Conservation (phyloP, 1,140 invertebrate genomes). For the Euwallacea fornicatus region DNA sequence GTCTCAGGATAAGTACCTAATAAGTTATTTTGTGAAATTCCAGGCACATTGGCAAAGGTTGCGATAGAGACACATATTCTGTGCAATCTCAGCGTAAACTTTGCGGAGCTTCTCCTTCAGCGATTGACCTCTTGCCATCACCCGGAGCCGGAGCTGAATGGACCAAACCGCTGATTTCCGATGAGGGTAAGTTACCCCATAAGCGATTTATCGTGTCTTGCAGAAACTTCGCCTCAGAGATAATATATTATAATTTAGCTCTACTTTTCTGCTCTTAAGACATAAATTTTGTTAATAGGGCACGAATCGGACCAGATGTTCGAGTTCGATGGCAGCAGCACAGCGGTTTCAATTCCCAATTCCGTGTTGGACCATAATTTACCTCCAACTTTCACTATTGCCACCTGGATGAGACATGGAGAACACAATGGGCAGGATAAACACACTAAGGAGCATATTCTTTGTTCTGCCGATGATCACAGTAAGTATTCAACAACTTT, state of each 20-base stretch:
- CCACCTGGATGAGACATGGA: constrained; percentile 91
- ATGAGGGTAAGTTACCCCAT: constrained; percentile 67
- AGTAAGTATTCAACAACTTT: constrained; percentile 64
- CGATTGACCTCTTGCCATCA: constrained; percentile 84
- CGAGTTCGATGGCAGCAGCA: constrained; percentile 87
- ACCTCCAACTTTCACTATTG: constrained; percentile 81
- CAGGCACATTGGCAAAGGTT: constrained; percentile 83
- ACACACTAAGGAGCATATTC: constrained; percentile 90
- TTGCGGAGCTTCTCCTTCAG: constrained; percentile 69
- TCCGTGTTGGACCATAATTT: constrained; percentile 74
- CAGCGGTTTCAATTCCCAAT: constrained; percentile 82
- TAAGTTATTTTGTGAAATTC: neutral
- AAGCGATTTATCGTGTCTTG: neutral
- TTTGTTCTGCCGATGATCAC: constrained; percentile 95
- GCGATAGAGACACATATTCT: constrained; percentile 89
- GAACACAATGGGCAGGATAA: constrained; percentile 71
- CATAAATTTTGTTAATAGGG: constrained; percentile 9
- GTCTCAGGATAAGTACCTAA: neutral
- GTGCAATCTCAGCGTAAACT: constrained; percentile 86
- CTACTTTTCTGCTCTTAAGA: no score
- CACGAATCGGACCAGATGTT: constrained; percentile 89
- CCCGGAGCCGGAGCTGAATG: constrained; percentile 79
- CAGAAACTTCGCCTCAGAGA: no score
- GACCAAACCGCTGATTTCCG: constrained; percentile 84
- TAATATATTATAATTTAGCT: no score